phyloP scores from a whole-genome alignment of 2,113 vertebrate species.

The Potamarius usumacintae region DNA sequence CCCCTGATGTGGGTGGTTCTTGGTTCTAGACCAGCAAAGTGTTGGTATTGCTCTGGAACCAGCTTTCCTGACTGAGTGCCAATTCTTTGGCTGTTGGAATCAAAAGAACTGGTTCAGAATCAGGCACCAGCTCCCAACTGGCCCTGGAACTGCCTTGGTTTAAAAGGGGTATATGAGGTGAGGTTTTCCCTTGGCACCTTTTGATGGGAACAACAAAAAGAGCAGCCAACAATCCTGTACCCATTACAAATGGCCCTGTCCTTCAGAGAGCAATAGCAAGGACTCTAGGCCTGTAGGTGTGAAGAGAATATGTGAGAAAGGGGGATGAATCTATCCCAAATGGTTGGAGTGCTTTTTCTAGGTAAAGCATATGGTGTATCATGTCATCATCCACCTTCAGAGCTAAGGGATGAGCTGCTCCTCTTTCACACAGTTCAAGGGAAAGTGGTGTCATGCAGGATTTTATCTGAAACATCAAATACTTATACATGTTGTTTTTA shows the following conservation, averaged over 20 bases:
- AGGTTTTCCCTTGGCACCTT: constrained; percentile 38
- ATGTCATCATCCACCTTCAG: constrained; percentile 27
- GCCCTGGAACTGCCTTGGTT: too few relatives aligned
- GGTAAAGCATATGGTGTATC: constrained; percentile 43
- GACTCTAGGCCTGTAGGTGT: constrained; percentile 44
- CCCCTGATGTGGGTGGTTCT: too few relatives aligned
- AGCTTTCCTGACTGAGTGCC: too few relatives aligned
- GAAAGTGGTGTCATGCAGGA: neutral
- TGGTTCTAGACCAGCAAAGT: too few relatives aligned
- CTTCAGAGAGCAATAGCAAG: constrained; percentile 50
- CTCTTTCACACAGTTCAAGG: too few relatives aligned
- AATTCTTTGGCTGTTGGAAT: too few relatives aligned
- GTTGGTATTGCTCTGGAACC: too few relatives aligned
- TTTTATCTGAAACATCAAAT: neutral
- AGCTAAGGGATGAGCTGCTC: constrained; percentile 17
- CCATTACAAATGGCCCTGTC: constrained; percentile 51
- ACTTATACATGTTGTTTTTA: neutral
- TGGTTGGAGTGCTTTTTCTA: constrained; percentile 40
- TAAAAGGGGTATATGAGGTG: neutral
- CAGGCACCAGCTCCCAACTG: too few relatives aligned
- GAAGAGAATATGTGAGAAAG: neutral
- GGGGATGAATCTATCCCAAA: constrained; percentile 9
- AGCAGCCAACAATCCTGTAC: constrained; percentile 39
- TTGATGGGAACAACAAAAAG: constrained; percentile 36
- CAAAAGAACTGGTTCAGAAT: too few relatives aligned